phyloP scores from a whole-genome alignment of 2,797 vertebrate genomes.

The Cuculus canorus region DNA sequence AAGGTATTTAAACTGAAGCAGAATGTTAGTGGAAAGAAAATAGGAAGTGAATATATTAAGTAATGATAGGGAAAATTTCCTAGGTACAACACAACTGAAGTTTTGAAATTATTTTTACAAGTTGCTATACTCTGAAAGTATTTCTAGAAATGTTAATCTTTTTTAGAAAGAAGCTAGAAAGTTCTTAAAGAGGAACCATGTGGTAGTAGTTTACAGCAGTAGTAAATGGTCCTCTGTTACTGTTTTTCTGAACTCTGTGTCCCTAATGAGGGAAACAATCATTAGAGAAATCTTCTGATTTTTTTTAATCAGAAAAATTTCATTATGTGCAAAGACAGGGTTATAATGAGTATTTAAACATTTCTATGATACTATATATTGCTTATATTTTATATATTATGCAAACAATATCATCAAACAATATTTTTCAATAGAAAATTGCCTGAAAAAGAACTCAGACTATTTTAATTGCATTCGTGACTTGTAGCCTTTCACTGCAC shows the following conservation, averaged over 20 bases:
- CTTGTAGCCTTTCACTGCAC: not conserved
- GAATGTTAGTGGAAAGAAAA: not conserved
- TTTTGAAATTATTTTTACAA: not conserved
- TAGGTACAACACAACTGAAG: not conserved
- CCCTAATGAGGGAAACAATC: not conserved
- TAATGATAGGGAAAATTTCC: not conserved
- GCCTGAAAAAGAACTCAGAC: not conserved
- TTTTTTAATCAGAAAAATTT: not conserved
- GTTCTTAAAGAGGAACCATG: fast-evolving
- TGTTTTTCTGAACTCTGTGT: not conserved
- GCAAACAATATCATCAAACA: not conserved
- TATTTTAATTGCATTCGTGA: not conserved
- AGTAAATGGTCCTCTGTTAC: not conserved
- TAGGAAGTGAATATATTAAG: not conserved
- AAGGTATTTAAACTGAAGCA: not conserved
- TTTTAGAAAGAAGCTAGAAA: not conserved
- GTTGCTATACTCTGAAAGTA: not conserved
- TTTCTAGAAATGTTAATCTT: not conserved
- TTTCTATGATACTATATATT: not conserved
- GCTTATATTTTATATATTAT: not conserved
- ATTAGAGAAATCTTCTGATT: not conserved
- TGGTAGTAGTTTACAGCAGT: not conserved
- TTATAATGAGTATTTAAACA: not conserved
- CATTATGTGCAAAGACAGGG: not conserved
- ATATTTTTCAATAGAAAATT: not conserved